Conservation (phyloP, 2,113 vertebrate genomes). For the Atlantisia rogersi region DNA sequence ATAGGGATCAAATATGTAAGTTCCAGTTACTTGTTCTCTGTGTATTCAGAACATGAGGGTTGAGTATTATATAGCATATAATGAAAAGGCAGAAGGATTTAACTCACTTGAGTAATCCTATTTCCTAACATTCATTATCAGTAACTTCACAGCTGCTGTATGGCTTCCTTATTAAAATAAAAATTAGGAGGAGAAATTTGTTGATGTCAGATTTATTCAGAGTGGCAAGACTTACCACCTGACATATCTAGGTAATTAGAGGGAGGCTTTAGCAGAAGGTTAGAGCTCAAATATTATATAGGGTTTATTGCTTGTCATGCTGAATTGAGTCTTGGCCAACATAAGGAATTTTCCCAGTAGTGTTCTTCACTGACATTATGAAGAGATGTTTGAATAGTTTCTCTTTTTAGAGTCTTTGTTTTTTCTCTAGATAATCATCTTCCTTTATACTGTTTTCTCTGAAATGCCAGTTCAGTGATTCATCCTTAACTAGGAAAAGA, state of each 20-base stretch:
- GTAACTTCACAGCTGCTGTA: slow-evolving; percentile 38
- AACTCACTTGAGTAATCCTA: slow-evolving; percentile 54
- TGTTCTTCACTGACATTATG: background rate
- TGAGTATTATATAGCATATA: background rate
- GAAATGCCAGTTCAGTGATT: background rate
- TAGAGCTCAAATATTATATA: slow-evolving; percentile 8
- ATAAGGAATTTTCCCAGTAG: background rate
- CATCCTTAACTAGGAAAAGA: background rate
- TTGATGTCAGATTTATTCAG: slow-evolving; percentile 51
- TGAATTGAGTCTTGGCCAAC: background rate
- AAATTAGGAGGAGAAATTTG: slow-evolving; percentile 46
- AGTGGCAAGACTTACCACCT: slow-evolving; percentile 6
- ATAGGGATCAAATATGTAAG: background rate
- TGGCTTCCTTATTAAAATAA: slow-evolving; percentile 54
- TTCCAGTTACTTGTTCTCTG: slow-evolving; percentile 6
- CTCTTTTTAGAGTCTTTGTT: background rate
- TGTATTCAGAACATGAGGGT: background rate
- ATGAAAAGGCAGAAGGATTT: slow-evolving; percentile 54
- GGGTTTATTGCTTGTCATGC: background rate
- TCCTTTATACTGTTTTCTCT: background rate
- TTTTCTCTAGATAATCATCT: background rate
- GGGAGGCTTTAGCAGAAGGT: background rate
- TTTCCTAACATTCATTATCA: slow-evolving; percentile 65
- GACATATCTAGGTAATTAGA: slow-evolving; percentile 38
- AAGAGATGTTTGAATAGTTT: background rate